Base-by-base conservation (phyloP, 2,113 vertebrate species). In the Oceanodroma tethys region DNA sequence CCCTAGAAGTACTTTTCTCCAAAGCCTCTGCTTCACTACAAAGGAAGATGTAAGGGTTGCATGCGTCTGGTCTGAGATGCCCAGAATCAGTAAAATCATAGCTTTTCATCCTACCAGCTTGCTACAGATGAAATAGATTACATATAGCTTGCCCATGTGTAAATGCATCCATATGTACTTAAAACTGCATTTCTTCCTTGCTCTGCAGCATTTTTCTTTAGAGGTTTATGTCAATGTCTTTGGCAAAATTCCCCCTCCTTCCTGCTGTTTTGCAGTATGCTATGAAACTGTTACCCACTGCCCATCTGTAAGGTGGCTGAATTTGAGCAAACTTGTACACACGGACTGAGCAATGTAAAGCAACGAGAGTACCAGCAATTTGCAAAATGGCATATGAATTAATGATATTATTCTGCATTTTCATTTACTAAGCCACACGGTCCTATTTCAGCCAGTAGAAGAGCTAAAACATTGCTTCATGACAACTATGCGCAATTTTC, bases 161-260 rank as follows among this genome's bases (percentile, higher is more conserved):
- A 48, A 93, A 83, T 50, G 53, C 71, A 88, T 87, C 81, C 81
- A 21, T 94, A 92, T 85, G 86, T 84, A 93, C 92, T 91, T 79
- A 76, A 94, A 89, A 60, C 23, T 40, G 27, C n/a, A 38, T 72
- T 81, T 72, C 70, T 87, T 95, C 66, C 40, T 84, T 66, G 38
- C 25, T 91, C 74, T 87, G 73, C 70, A 79, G 88, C 48, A 72
- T 91, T 93, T 93, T 88, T 85, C 73, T 91, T 72, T 45, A 85
- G 83, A 94, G 73, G 58, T 79, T 95, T 95, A 88, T 94, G 65
- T 93, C 89, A 94, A 92, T 38, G 79, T 68, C 72, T 81, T 66
- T 96, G 93, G 93, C 89, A 95, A 89, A 92, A 87, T 94, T 93
- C 66, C 91, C 62, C 48, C 48, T 91, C 36, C 67, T 84, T 94